Percentiles rank a stretch among this genome's conserved stretches.
Conservation (phyloP, 1,140 invertebrate species). For the Formica selysi region DNA sequence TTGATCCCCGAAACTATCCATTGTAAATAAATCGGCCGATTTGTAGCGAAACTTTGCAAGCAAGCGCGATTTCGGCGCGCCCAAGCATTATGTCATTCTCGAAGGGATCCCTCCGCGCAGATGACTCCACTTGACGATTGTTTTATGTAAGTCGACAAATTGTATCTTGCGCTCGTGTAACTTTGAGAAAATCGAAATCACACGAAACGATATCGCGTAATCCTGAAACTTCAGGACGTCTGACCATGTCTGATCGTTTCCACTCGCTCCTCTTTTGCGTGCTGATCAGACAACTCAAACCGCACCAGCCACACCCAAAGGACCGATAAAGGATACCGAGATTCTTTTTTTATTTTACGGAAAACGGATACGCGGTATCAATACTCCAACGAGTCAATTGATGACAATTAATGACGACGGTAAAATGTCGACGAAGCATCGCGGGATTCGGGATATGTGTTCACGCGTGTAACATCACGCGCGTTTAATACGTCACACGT, state of each 20-base stretch:
- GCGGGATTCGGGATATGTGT: not conserved
- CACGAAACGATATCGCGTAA: not conserved
- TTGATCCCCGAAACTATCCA: conserved; percentile 25
- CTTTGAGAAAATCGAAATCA: conserved; percentile 8
- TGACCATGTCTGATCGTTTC: conserved; percentile 47
- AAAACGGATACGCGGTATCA: not conserved
- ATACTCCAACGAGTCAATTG: conserved; percentile 5
- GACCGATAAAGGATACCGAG: not conserved
- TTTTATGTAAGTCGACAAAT: not conserved
- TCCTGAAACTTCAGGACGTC: conserved; percentile 21
- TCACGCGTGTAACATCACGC: conserved; percentile 51
- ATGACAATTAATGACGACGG: not conserved
- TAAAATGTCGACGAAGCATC: not conserved
- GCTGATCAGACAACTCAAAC: conserved; percentile 33
- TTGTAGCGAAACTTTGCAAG: not conserved
- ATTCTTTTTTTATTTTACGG: conserved; percentile 8
- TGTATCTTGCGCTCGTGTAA: not conserved
- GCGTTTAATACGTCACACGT: conserved; percentile 70
- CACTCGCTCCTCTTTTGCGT: conserved; percentile 9
- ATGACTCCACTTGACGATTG: not conserved
- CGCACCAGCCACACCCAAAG: conserved; percentile 54
- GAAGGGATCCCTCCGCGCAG: not conserved
- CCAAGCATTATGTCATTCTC: not conserved
- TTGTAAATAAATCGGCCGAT: conserved; percentile 25
- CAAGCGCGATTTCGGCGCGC: not conserved